These are phyloP conservation scores for Donacobius atricapilla DNA, from an alignment of 2,113 vertebrate genomes.

Conservation along the genomic window DNA sequence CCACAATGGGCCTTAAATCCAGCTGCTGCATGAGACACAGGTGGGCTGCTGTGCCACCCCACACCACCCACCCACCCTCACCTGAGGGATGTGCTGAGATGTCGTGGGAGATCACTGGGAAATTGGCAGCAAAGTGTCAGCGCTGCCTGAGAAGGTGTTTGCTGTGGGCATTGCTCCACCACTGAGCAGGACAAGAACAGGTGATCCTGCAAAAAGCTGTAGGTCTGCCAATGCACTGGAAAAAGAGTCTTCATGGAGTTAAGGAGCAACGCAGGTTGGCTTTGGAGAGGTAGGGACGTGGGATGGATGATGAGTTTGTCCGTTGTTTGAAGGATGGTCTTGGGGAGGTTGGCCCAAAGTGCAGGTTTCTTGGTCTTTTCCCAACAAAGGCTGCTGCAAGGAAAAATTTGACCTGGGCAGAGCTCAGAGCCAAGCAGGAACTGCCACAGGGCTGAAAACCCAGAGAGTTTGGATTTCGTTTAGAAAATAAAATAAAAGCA, in stretches of 20 bases:
- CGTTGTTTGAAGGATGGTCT: background rate
- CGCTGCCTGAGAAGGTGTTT: background rate
- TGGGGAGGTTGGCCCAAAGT: background rate
- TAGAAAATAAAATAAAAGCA: background rate
- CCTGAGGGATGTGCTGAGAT: background rate
- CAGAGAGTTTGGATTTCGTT: background rate
- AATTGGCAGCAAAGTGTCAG: background rate
- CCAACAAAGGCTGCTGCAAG: background rate
- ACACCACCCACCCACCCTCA: background rate
- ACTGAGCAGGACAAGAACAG: background rate
- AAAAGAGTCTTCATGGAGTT: background rate
- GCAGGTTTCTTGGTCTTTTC: background rate
- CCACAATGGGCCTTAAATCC: background rate
- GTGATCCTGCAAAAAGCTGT: background rate
- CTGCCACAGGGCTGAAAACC: background rate
- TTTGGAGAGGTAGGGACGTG: background rate
- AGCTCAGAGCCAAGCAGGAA: background rate
- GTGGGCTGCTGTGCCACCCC: background rate
- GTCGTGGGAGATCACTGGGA: rapidly evolving
- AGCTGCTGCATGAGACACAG: background rate
- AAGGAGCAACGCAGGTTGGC: background rate
- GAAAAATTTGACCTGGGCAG: background rate
- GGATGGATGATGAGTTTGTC: background rate
- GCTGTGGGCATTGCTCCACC: background rate
- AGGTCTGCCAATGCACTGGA: background rate